These are phyloP conservation scores for Lutjanus erythropterus DNA, from an alignment of 2,113 vertebrate genomes.

Conservation along the genomic window DNA sequence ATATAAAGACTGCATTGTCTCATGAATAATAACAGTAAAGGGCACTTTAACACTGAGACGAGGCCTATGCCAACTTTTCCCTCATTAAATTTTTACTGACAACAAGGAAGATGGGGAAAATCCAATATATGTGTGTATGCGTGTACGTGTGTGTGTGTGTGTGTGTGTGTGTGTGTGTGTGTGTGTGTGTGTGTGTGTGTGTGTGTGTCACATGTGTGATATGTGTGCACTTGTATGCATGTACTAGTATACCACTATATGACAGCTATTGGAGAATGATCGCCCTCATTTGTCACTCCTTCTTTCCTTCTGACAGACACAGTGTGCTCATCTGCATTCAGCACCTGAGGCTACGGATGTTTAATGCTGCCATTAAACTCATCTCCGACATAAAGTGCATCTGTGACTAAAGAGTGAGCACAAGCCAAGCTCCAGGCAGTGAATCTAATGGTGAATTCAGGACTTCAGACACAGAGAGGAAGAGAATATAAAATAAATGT, in stretches of 20 bases:
- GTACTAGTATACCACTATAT: conserved; percentile 29
- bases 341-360: conserved; percentile 76
- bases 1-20: conserved; percentile 54
- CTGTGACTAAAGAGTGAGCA: conserved; percentile 81
- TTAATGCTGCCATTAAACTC: conserved; percentile 82
- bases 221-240: background rate
- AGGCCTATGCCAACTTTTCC: conserved; percentile 35
- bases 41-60: conserved; percentile 49
- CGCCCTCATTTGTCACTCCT: conserved; percentile 70
- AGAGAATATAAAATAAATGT: conserved; percentile 67
- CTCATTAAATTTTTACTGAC: conserved; percentile 50
- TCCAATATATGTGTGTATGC: conserved; percentile 24
- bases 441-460: conserved; percentile 71
- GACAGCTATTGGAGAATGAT: conserved; percentile 57
- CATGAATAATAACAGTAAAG: conserved; percentile 54
- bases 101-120: conserved; percentile 36
- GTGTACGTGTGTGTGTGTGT: background rate
- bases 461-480: conserved; percentile 63
- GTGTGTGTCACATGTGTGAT: conserved; percentile 4
- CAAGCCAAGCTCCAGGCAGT: conserved; percentile 73
- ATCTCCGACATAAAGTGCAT: conserved; percentile 79
- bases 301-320: conserved; percentile 73
- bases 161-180: background rate
- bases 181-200: background rate
- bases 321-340: conserved; percentile 79